These are phyloP conservation scores for Vanessa tameamea DNA, from an alignment of 1,140 invertebrate species.

Conservation along the genomic window DNA sequence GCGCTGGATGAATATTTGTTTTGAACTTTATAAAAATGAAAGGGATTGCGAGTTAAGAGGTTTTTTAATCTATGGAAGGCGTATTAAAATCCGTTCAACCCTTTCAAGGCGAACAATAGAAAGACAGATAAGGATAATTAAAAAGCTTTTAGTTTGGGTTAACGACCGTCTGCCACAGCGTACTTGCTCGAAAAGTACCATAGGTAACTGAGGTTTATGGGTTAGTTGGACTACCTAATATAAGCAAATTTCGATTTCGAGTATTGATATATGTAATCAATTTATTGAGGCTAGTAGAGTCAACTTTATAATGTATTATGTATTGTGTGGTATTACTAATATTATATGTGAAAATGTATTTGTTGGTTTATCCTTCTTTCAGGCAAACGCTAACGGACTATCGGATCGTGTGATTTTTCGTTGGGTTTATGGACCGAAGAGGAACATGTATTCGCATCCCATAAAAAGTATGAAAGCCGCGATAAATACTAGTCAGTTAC, in stretches of 20 bases:
- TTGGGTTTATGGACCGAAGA: too few relatives aligned
- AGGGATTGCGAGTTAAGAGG: background rate
- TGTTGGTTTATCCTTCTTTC: too few relatives aligned
- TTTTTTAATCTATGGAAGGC: slow-evolving; percentile 23
- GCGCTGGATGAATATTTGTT: background rate
- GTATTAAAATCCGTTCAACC: slow-evolving; percentile 26
- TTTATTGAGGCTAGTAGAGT: too few relatives aligned
- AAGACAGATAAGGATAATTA: slow-evolving; percentile 38
- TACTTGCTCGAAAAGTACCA: background rate
- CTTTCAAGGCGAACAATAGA: slow-evolving; percentile 30
- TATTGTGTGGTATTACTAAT: too few relatives aligned
- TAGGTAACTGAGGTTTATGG: background rate
- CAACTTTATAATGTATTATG: too few relatives aligned
- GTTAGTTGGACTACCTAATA: background rate
- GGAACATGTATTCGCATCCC: too few relatives aligned
- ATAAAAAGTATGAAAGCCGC: too few relatives aligned
- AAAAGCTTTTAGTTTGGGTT: slow-evolving; percentile 30
- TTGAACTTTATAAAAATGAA: slow-evolving; percentile 1
- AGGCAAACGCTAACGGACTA: too few relatives aligned
- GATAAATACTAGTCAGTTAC: too few relatives aligned
- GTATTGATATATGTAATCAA: too few relatives aligned
- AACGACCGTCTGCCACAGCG: slow-evolving; percentile 4
- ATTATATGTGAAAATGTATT: too few relatives aligned
- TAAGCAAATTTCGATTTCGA: background rate
- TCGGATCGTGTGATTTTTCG: too few relatives aligned